phyloP scores from a whole-genome alignment of 2,797 vertebrate species.

The Mus spretus region DNA sequence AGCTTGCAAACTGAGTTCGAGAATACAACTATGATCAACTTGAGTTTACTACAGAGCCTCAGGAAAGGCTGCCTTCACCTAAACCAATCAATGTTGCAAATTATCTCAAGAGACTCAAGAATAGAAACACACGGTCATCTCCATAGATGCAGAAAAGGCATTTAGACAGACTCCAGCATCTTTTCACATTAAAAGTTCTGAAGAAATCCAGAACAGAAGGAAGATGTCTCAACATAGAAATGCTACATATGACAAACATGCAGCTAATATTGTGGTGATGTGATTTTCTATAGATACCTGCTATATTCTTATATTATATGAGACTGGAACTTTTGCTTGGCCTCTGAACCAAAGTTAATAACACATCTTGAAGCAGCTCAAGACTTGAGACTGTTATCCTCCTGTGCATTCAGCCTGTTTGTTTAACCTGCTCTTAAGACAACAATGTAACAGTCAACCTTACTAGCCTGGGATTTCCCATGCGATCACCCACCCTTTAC shows the following conservation, averaged over 20 bases:
- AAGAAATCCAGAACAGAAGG: no score
- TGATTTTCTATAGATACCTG: no score
- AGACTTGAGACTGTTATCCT: no score
- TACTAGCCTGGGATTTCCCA: not conserved
- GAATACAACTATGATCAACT: not conserved
- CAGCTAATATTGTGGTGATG: no score
- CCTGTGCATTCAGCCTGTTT: no score
- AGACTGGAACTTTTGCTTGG: no score
- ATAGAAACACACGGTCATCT: not conserved
- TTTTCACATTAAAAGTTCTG: not conserved
- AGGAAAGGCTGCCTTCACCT: not conserved
- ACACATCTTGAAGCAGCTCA: no score
- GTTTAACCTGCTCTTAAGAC: no score
- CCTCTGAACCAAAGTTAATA: no score
- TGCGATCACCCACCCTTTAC: not conserved
- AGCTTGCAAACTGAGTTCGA: not conserved
- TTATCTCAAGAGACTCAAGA: not conserved
- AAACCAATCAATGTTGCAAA: not conserved
- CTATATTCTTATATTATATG: no score
- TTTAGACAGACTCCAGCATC: not conserved
- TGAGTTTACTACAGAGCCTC: not conserved
- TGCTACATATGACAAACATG: no score
- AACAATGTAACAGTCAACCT: not conserved
- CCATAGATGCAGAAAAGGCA: not conserved
- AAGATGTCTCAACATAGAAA: no score